Evolutionary conservation across 2,888 invertebrate genomes (phyloP), one percentile per base, ranked within the genome.

Genomic region (Stenchaetothrips biformis): DNA sequence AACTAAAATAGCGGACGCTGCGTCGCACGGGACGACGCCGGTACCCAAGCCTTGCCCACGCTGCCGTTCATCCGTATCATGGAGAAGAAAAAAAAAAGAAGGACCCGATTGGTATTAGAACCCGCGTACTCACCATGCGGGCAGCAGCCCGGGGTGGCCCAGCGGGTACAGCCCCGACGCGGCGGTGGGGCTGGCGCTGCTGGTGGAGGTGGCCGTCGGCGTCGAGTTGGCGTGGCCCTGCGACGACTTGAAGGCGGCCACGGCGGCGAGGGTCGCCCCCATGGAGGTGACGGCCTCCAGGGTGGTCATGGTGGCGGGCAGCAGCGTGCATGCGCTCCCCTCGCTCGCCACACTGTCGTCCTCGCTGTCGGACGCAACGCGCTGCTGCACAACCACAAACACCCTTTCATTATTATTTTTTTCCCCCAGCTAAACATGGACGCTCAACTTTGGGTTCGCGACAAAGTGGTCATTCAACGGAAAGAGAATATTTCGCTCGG

Each of bases 251-350:
- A 92, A 88, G 83, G 92, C 92, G 83, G 92, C 92, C 85, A 91
- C 88, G 80, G 92, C 91, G 84, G 90, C 89, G 86, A 90, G 89
- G 85, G 90, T 89, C 82, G 91, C 91, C 86, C 93, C 92, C 89
- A 94, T 91, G 67, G 67, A 74, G 7, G 67, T 74, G 67, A 74
- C 67, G 67, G 67, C 67, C 67, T 74, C 67, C 67, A 74, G 67
- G 67, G 67, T 74, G 67, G 67, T 74, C 67, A 74, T 74, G 67
- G 21, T 74, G 67, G 21, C 21, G 67, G 25, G 67, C 37, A 37
- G 37, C 21, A 25, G 67, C 21, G 25, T 21, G 67, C 67, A 74
- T 74, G 25, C 67, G 67, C 67, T 21, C 21, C 67, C 67, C 67
- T 74, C 78, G 79, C 80, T 80, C 78, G 80, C 80, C 78, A 80